Base-by-base conservation (phyloP, 2,797 vertebrate species). In the Darevskia mixta region DNA sequence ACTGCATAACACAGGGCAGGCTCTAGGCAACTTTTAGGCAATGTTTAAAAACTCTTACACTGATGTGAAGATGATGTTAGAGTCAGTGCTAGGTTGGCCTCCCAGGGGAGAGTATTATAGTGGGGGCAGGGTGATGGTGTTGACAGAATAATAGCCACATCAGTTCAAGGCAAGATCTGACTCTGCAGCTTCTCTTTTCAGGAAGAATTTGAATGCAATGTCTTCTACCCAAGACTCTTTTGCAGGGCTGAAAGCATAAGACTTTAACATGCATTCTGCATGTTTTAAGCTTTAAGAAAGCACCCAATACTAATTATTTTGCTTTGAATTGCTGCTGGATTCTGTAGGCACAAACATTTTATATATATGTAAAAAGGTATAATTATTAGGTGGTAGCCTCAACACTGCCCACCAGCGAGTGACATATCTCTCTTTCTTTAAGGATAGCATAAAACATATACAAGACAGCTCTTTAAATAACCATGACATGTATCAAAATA, bases 381-480 rank as follows among this genome's bases (percentile, higher is more conserved):
- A 32, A 49, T 43, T 72, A 61, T 32, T 20, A 2, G 43, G 45
- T 58, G 8, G 61, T 0, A 41, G 67, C 29, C 18, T 29, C 29
- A 18, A 15, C 66, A 29, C 66, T 20, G 15, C 23, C 25, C 43
- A 23, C 4, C 10, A 71, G 38, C 17, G 5, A 25, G 41, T 32
- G 41, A 71, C 13, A 23, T 4, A 15, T 38, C 2, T 23, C 10
- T 69, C 2, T 61, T 61, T 61, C 17, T 61, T 61, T 61, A 5
- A 61, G 17, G 17, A 18, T 77, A 91, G 83, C 88, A 87, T 86
- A 38, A 1, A 71, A 82, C 69, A 88, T 7, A 32, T 71, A 41
- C 82, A 87, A 91, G 86, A 82, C 77, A 79, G 15, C 66, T 82
- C 78, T 90, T 86, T 88, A 61, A 83, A 79, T 4, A 85, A 66